phyloP scores from a whole-genome alignment of 2,797 vertebrate genomes.

The Meriones psammophilus region DNA sequence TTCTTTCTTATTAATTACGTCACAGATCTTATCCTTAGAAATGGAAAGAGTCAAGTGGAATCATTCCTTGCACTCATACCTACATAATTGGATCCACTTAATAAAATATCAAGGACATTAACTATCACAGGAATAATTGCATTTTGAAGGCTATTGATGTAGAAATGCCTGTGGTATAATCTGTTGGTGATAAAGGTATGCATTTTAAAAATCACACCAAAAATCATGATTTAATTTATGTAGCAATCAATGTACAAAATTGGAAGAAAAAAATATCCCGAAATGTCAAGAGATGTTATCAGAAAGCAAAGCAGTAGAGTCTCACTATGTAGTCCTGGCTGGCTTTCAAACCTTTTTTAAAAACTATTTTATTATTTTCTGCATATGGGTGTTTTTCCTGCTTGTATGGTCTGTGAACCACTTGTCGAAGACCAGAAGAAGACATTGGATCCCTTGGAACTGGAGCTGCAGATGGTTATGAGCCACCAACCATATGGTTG shows the following conservation, averaged over 20 bases:
- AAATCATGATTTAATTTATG: slow-evolving; percentile 31
- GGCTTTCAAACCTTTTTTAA: not conserved
- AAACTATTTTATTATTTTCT: not conserved
- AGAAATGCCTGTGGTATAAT: not conserved
- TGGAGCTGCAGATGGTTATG: not conserved
- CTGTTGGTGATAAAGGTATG: not conserved
- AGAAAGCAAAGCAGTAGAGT: not conserved
- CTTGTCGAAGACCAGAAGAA: not conserved
- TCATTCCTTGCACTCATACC: not conserved
- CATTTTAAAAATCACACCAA: slow-evolving; percentile 18
- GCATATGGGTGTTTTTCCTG: not conserved
- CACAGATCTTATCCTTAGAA: slow-evolving; percentile 20
- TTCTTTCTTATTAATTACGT: not conserved
- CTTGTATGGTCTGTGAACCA: not conserved
- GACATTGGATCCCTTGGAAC: not conserved
- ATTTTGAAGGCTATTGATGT: slow-evolving; percentile 27
- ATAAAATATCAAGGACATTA: not conserved
- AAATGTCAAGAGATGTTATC: slow-evolving; percentile 14
- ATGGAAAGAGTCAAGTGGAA: not conserved
- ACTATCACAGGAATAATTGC: not conserved
- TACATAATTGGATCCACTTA: not conserved
- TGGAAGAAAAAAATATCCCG: not conserved
- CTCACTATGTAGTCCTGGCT: not conserved
- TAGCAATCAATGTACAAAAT: not conserved
- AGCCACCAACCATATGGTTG: not conserved